Conservation (phyloP, 2,113 vertebrate genomes). For the Parus major region DNA sequence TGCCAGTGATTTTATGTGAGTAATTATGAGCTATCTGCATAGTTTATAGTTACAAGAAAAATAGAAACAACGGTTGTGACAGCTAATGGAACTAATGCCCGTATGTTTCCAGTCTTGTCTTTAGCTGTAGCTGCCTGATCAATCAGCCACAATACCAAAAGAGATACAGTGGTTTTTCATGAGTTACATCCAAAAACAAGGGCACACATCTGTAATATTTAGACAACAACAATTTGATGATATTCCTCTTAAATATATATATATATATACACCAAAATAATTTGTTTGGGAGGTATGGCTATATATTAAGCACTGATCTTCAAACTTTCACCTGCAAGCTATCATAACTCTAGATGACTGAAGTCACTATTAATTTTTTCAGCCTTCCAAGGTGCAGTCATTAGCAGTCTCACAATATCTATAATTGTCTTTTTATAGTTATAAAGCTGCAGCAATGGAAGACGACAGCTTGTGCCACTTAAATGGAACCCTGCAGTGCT, state of each 20-base stretch:
- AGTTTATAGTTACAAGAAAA: neutral
- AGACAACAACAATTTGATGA: neutral
- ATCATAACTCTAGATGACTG: neutral
- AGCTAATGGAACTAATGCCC: neutral
- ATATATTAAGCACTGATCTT: neutral
- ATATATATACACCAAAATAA: neutral
- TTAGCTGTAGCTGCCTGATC: neutral
- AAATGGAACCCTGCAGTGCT: constrained; percentile 4
- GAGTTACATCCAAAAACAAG: neutral
- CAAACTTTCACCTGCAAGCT: neutral
- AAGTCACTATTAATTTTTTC: neutral
- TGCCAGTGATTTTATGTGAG: neutral
- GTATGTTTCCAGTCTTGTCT: neutral
- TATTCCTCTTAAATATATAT: neutral
- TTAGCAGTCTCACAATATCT: neutral
- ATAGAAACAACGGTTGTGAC: neutral
- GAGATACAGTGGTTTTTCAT: neutral
- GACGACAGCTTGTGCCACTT: neutral
- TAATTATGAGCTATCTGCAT: neutral
- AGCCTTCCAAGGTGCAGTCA: neutral
- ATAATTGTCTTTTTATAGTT: constrained; percentile 17
- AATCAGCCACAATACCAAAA: neutral
- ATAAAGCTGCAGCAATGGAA: neutral
- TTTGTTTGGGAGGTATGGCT: neutral
- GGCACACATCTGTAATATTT: neutral